A percentile compares a stretch with the other conserved stretches of the same genome.
Conservation (phyloP, 2,797 vertebrate species). For the Falco peregrinus region DNA sequence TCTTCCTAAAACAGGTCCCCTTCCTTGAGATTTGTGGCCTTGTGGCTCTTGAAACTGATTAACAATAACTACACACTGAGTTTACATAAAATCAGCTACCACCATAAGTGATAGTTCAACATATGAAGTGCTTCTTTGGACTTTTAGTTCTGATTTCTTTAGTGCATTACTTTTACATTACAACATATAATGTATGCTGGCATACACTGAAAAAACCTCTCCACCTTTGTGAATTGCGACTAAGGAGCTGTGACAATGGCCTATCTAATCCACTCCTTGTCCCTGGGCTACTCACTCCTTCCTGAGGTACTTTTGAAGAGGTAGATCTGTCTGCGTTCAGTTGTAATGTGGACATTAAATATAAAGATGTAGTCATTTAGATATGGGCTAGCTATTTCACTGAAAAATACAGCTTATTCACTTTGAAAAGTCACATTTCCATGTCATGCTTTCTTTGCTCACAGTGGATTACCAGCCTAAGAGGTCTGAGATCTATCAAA, state of each 20-base stretch:
- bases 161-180: background rate
- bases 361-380: background rate
- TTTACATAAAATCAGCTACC: background rate
- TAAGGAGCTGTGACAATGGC: background rate
- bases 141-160: background rate
- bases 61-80: background rate
- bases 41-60: background rate
- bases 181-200: background rate
- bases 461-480: background rate
- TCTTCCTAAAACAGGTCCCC: background rate
- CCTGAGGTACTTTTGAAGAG: background rate
- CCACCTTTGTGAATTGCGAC: background rate
- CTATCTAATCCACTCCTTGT: background rate
- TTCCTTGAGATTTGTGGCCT: background rate
- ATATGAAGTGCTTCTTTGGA: background rate
- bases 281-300: background rate
- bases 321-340: background rate
- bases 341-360: background rate
- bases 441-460: background rate
- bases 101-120: fast-evolving
- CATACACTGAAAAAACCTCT: background rate
- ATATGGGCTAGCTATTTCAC: background rate
- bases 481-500: background rate
- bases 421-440: background rate
- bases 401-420: background rate